Evolutionary conservation across 2,113 vertebrate species (phyloP), one percentile per base, ranked within the genome.

Genomic region (Microtus richardsoni): DNA sequence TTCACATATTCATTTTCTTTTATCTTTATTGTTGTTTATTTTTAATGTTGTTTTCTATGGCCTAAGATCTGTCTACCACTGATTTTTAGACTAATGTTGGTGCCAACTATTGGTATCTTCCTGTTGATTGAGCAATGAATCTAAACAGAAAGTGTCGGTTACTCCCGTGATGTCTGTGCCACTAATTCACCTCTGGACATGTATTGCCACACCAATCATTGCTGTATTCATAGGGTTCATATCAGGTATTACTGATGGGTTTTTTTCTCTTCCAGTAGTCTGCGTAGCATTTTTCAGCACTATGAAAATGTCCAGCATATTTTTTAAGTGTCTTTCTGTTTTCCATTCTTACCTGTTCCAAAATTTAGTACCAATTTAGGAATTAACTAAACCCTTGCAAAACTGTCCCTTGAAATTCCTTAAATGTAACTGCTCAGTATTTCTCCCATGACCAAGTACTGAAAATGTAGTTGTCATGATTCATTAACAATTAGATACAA

Each of bases 371-470:
- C 24, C 28, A 86, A 5, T 77, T 88, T 93, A 12, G 41, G 3
- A 16, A 44, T 52, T 77, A 85, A 41, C 41, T 89, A 13, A 22
- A 14, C 24, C n/a, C 58, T 80, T 92, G 58, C 11, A 22, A 73
- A 68, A 54, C 79, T 11, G 11, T 79, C 52, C 24, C 3, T 93
- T 80, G 49, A 49, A 60, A 71, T 66, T 36, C 14, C 36, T 74
- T 62, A 77, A 87, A 64, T 9, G n/a, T 19, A 71, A 5, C 49
- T 73, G 28, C n/a, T 83, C 26, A 49, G 1, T 79, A 75, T 41
- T 41, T 4, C 0, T 64, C 21, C 7, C 0, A 3, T 62, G 2
- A 36, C n/a, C 36, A 71, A 3, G 6, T 49, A n/a, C 22, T 88
- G 12, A 95, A 87, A 83, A 58, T 70, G 21, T 33, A 91, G 2